These are phyloP conservation scores for Celastrina argiolus DNA, from an alignment of 2,888 invertebrate species.

Conservation along the genomic window DNA sequence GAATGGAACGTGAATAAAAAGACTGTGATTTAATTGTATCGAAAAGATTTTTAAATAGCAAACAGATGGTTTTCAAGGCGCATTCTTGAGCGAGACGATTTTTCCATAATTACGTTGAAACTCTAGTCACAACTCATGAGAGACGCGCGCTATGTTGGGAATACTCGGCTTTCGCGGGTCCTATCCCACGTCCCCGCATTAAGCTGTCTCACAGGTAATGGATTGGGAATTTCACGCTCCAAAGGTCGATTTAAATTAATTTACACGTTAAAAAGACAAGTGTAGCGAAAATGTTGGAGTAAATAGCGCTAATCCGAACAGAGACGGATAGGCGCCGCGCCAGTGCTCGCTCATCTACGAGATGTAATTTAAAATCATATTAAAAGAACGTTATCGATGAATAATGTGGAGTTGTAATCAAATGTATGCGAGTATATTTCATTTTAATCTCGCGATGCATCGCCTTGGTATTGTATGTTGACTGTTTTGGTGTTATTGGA, in stretches of 20 bases:
- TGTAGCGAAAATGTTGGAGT: conserved; percentile 52
- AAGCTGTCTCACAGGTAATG: conserved; percentile 64
- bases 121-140: conserved; percentile 29
- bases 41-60: conserved; percentile 2
- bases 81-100: conserved; percentile 30
- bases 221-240: conserved; percentile 67
- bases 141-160: conserved; percentile 35
- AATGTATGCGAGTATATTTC: conserved; percentile 5
- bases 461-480: background rate
- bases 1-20: background rate
- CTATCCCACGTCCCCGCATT: conserved; percentile 51
- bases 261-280: conserved; percentile 66
- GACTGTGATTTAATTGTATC: conserved; percentile 1
- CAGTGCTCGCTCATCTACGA: conserved; percentile 25
- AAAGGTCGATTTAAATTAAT: conserved; percentile 72
- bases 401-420: conserved; percentile 12
- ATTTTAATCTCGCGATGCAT: background rate
- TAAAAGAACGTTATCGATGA: conserved; percentile 22
- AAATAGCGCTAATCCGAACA: conserved; percentile 62
- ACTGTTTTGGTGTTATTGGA: background rate
- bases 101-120: conserved; percentile 34
- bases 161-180: conserved; percentile 49
- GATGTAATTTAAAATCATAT: conserved; percentile 26
- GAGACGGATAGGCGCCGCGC: conserved; percentile 40
- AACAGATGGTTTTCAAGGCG: conserved; percentile 3